Base-by-base conservation (phyloP, 2,888 invertebrate genomes). In the Ennomos erosarius region DNA sequence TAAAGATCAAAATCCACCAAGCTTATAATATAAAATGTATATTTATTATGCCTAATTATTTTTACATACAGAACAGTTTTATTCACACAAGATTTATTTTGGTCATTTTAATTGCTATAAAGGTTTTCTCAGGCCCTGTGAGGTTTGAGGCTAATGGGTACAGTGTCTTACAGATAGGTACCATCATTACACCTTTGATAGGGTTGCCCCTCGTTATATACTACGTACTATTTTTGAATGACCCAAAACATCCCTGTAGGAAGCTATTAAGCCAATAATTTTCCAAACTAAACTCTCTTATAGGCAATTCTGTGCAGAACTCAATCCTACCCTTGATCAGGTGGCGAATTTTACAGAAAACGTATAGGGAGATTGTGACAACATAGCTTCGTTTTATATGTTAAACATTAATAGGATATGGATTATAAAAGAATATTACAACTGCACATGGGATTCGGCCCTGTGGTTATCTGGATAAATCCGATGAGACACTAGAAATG, bases 191-290 rank as follows among this genome's bases (percentile, higher is more conserved):
- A 43, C 47, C 12, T 48, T 55, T 10, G 55, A 47, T 33, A 42
- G 48, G 37, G 43, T 34, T 33, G 48, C 34, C 13, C 13, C 26
- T 26, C 40, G 39, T 50, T 50, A 42, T 40, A 13, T 44, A 49
- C 40, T 44, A 12, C 9, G 50, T 26, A 49, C 51, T 51, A 46
- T 46, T 57, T 46, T 37, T 46, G n/a, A 46, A 37, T 40, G 51
- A 13, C 46, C 46, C 46, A 13, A 36, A 49, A 42, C 40, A 51
- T 51, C 46, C 37, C 13, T 42, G 42, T 13, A 51, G 37, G 51
- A 57, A 46, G 42, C 46, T n/a, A 46, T 57, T 57, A 46, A 46
- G 9, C 49, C 49, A 44, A 49, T 55, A 44, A 49, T 49, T 55
- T 47, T 34, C 33, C 44, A 39, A 39, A 50, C 34, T 49, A 50